Percentiles rank a stretch among this genome's conserved stretches.
These are phyloP conservation scores for Drosophila flavopinicola DNA, from an alignment of 2,888 invertebrate species.

Conservation along the genomic window DNA sequence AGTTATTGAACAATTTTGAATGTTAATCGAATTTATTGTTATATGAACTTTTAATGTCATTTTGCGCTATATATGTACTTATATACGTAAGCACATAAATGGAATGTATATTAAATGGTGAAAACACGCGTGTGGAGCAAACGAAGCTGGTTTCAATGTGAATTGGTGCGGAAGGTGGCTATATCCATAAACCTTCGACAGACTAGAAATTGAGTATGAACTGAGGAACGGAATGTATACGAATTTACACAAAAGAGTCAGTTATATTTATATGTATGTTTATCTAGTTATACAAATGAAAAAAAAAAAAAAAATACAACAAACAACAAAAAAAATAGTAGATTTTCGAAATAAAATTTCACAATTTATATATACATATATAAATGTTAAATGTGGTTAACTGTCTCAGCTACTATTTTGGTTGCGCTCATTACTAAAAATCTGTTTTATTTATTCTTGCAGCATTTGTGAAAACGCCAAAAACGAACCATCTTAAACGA, in stretches of 20 bases:
- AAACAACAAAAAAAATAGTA: neutral
- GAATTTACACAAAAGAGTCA: conserved; percentile 55
- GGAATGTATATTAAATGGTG: neutral
- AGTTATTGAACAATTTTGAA: conserved; percentile 25
- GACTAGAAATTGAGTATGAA: conserved; percentile 30
- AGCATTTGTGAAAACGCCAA: conserved; percentile 69
- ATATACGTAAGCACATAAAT: neutral
- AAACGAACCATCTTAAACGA: conserved; percentile 54
- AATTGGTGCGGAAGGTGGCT: conserved; percentile 4
- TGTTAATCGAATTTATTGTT: conserved; percentile 50
- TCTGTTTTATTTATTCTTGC: conserved; percentile 55
- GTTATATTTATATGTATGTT: conserved; percentile 48
- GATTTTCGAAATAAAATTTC: conserved; percentile 37
- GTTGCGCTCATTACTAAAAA: conserved; percentile 35
- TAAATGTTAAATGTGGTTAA: conserved; percentile 46
- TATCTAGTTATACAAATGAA: conserved; percentile 35
- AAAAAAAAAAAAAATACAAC: neutral
- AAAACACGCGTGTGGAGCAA: neutral
- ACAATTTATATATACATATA: conserved; percentile 6
- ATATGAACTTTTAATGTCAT: conserved; percentile 13
- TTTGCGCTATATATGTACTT: conserved; percentile 8
- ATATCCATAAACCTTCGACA: conserved; percentile 8
- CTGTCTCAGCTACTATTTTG: conserved; percentile 19
- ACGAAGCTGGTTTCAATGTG: conserved; percentile 39
- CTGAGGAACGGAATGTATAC: conserved; percentile 51